Base-by-base conservation (phyloP, 2,888 invertebrate genomes). In the Endomychus coccineus region DNA sequence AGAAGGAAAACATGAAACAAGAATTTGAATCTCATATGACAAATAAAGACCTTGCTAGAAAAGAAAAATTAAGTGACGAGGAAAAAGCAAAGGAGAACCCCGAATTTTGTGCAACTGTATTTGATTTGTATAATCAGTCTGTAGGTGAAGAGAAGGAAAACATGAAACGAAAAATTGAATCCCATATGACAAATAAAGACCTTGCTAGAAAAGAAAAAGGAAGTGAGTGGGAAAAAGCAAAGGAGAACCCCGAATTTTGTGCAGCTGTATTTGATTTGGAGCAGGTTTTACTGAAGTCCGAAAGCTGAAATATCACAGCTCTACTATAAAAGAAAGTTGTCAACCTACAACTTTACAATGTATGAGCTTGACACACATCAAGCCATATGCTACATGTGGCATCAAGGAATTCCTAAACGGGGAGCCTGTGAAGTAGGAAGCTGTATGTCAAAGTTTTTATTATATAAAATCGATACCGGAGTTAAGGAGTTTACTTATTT, bases 381-480 rank as follows among this genome's bases (percentile, higher is more conserved):
- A 12, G 7, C 36, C 3, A 4, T 7, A 17, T 45, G 43, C 23
- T 45, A 36, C 25, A 45, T 45, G 41, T 45, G 40, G 45, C 16
- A 43, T 32, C 34, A 44, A 19, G 16, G 17, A 10, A 34, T 42
- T n/a, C 39, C 36, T 4, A 45, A 34, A 34, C 39, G 43, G 23
- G 42, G 43, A 5, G 9, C 33, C 2, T 35, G 29, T 12, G 46
- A 46, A 40, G 44, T 46, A 19, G 42, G 43, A 3, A 46, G 42
- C n/a, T n/a, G n/a, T n/a, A n/a, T n/a, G n/a, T n/a, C n/a, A n/a
- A n/a, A n/a, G n/a, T n/a, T n/a, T n/a, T n/a, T n/a, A n/a, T n/a
- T n/a, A n/a, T n/a, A n/a, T n/a, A n/a, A n/a, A n/a, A n/a, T n/a
- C n/a, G n/a, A n/a, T n/a, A n/a, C n/a, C n/a, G n/a, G n/a, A n/a